phyloP scores from a whole-genome alignment of 2,888 invertebrate species.

The Polyommatus icarus region DNA sequence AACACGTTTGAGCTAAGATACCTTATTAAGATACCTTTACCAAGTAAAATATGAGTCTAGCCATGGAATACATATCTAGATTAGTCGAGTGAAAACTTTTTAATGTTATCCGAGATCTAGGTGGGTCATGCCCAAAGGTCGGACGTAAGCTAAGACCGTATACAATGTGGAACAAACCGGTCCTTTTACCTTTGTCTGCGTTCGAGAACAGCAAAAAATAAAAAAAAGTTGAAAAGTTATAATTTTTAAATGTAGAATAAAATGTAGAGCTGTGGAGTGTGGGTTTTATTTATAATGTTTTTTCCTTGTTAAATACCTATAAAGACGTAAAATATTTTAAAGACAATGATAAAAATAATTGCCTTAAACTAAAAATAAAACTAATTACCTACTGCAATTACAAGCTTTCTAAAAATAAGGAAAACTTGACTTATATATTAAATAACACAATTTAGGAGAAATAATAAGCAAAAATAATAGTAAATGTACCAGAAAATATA shows the following conservation, averaged over 20 bases:
- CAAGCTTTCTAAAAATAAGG: neutral
- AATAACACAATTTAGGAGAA: neutral
- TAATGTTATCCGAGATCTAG: conserved; percentile 1
- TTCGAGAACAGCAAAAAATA: neutral
- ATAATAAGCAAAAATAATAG: neutral
- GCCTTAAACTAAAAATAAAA: neutral
- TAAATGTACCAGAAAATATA: neutral
- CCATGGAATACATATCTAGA: conserved; percentile 1
- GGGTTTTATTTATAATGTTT: neutral
- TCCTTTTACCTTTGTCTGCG: conserved; percentile 11
- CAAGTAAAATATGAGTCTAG: neutral
- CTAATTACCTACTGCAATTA: neutral
- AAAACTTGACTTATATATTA: neutral
- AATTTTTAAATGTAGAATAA: neutral
- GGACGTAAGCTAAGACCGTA: neutral
- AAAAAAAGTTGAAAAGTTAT: neutral
- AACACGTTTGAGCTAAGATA: neutral
- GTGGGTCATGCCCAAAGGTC: neutral
- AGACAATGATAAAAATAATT: neutral
- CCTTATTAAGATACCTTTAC: neutral
- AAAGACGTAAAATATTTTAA: neutral
- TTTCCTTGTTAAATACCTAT: no score
- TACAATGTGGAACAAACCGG: neutral
- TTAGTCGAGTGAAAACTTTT: conserved; percentile 1
- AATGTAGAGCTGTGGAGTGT: neutral